These are phyloP conservation scores for Orchesella cincta DNA, from an alignment of 1,140 invertebrate species.

Conservation along the genomic window DNA sequence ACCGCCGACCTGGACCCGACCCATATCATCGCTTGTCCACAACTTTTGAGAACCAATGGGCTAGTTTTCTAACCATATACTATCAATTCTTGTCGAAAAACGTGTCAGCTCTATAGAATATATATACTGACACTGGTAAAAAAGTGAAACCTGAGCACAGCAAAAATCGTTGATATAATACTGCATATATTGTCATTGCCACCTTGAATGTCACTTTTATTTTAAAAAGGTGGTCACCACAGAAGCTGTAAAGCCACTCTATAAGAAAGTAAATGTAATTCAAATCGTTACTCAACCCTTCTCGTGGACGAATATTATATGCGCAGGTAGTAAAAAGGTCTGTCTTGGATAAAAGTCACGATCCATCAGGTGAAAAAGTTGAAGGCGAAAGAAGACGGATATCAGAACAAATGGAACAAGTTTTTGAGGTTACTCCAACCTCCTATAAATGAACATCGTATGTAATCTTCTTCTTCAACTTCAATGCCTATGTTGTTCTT, in stretches of 20 bases:
- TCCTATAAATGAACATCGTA: neutral
- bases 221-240: conserved; percentile 6
- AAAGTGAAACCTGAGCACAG: neutral
- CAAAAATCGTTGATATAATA: neutral
- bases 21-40: neutral
- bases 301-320: neutral
- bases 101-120: too few relatives aligned
- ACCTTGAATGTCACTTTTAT: conserved; percentile 26
- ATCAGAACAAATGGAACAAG: conserved; percentile 29
- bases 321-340: conserved; percentile 24
- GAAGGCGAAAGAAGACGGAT: conserved; percentile 12
- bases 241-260: neutral
- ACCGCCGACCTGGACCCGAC: neutral
- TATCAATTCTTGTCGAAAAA: too few relatives aligned
- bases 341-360: conserved; percentile 19
- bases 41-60: neutral
- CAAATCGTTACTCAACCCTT: neutral
- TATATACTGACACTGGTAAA: too few relatives aligned
- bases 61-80: neutral
- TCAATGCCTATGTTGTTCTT: too few relatives aligned
- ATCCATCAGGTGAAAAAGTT: neutral
- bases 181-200: conserved; percentile 14
- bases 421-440: neutral
- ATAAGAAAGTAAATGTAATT: neutral
- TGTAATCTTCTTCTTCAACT: neutral